A percentile compares a stretch with the other conserved stretches of the same genome.
Evolutionary conservation across 2,113 vertebrate genomes (phyloP).

Genomic region (Stigmatopora argus): DNA sequence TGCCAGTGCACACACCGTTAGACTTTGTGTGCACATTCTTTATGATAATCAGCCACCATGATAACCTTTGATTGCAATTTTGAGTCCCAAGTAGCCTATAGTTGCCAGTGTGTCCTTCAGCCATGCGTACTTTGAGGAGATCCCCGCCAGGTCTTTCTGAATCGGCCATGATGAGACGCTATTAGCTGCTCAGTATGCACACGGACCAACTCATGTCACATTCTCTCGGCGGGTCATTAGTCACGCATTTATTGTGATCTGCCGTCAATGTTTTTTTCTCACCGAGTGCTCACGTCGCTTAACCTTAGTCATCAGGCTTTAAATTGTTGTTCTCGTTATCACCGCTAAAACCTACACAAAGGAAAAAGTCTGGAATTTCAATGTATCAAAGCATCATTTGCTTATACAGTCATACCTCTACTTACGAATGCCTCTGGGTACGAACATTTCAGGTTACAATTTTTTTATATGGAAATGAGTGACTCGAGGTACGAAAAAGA

Average conservation of each 20-base stretch:
- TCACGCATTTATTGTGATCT: constrained; percentile 21
- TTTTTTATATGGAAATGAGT: no score
- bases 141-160: constrained; percentile 37
- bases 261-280: constrained; percentile 3
- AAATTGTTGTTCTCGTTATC: not conserved
- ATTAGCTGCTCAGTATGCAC: constrained; percentile 33
- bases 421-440: no score
- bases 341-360: not conserved
- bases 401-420: no score
- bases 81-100: constrained; percentile 50
- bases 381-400: no score
- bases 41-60: constrained; percentile 46
- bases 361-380: not conserved
- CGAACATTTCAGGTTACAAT: no score
- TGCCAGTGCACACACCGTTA: constrained; percentile 9
- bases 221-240: constrained; percentile 24
- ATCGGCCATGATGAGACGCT: constrained; percentile 35
- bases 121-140: constrained; percentile 9
- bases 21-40: constrained; percentile 16
- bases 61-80: constrained; percentile 55
- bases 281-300: not conserved
- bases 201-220: constrained; percentile 15
- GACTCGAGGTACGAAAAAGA: no score
- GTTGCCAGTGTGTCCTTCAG: constrained; percentile 44
- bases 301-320: not conserved